phyloP scores from a whole-genome alignment of 1,140 invertebrate genomes.

The Diachasma alloeum region DNA sequence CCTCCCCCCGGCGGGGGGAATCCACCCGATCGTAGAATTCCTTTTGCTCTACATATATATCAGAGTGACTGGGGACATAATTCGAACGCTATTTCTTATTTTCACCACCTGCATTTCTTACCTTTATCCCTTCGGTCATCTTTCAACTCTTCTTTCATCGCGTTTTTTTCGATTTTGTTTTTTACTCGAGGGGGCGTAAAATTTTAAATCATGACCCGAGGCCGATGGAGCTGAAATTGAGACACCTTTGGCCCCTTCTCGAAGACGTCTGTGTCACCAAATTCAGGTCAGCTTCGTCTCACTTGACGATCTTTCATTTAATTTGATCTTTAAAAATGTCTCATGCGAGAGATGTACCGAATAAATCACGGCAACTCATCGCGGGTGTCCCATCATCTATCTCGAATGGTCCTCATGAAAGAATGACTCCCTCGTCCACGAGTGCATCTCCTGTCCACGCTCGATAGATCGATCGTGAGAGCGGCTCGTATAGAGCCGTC shows the following conservation, averaged over 20 bases:
- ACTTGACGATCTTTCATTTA: too few species aligned
- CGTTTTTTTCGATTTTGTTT: not conserved
- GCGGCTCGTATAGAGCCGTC: conserved; percentile 10
- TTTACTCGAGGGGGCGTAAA: not conserved
- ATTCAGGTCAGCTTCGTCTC: too few species aligned
- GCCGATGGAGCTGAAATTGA: not conserved
- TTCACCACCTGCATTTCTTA: conserved; percentile 39
- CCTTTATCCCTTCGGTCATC: conserved; percentile 36
- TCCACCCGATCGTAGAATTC: not conserved
- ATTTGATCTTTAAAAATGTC: too few species aligned
- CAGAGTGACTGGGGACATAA: conserved; percentile 45
- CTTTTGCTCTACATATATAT: conserved; percentile 44
- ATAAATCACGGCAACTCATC: not conserved
- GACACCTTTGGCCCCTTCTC: too few species aligned
- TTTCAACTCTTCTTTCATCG: not conserved
- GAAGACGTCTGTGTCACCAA: too few species aligned
- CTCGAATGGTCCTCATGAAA: not conserved
- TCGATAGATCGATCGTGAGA: conserved; percentile 17
- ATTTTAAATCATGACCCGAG: not conserved
- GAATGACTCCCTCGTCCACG: not conserved
- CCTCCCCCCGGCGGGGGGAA: not conserved
- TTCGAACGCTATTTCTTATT: conserved; percentile 37
- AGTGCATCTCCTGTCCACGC: not conserved
- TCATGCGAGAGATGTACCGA: not conserved
- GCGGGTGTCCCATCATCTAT: not conserved